These are phyloP conservation scores for Drosophila paucipuncta DNA, from an alignment of 2,888 invertebrate genomes.

Conservation along the genomic window DNA sequence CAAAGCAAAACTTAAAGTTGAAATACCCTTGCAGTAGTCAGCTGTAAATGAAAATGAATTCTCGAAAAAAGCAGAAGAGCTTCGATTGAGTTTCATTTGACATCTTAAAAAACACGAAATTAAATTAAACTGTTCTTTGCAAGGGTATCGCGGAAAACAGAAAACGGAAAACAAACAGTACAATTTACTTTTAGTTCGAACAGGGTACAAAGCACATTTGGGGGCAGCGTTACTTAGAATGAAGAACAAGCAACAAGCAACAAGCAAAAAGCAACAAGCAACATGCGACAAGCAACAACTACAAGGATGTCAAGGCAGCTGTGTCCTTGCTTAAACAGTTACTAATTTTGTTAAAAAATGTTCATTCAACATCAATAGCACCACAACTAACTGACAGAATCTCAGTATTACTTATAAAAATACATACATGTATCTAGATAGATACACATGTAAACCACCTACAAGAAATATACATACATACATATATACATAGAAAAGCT, in stretches of 20 bases:
- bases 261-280: not conserved
- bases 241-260: not conserved
- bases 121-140: not conserved
- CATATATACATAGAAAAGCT: constrained; percentile 5
- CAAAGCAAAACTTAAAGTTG: not conserved
- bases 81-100: not conserved
- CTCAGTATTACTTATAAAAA: constrained; percentile 73
- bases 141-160: not conserved
- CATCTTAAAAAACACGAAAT: not conserved
- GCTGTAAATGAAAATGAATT: not conserved
- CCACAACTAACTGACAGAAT: constrained; percentile 71
- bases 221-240: constrained; percentile 66
- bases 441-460: constrained; percentile 26
- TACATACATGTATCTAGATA: constrained; percentile 18
- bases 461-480: constrained; percentile 10
- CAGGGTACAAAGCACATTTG: constrained; percentile 54
- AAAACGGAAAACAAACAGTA: constrained; percentile 52
- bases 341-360: constrained; percentile 6
- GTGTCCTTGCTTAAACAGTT: not conserved
- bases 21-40: not conserved
- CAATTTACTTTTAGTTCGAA: constrained; percentile 71
- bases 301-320: not conserved
- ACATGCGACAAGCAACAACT: not conserved
- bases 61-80: not conserved
- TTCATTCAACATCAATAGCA: constrained; percentile 18